These are phyloP conservation scores for Sebastes trivittatus DNA, from an alignment of 2,797 vertebrate species.

Conservation along the genomic window DNA sequence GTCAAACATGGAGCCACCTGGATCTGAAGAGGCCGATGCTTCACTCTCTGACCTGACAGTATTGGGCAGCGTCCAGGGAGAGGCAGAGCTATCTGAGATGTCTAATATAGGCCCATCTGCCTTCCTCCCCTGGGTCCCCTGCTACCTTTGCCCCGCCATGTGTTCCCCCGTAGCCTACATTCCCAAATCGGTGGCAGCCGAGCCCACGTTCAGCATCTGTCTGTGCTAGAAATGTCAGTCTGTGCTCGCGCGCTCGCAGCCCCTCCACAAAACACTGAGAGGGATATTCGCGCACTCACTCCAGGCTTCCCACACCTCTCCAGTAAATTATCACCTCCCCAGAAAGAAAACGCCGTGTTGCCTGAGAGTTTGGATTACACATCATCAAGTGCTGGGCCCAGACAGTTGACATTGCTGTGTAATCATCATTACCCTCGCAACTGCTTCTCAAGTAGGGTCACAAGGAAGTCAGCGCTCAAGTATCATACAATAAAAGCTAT, in stretches of 20 bases:
- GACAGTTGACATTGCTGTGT: conserved; percentile 59
- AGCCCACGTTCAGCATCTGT: conserved; percentile 62
- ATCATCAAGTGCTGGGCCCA: conserved; percentile 40
- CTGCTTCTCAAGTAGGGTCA: conserved; percentile 46
- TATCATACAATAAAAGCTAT: conserved; percentile 41
- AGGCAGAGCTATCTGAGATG: conserved; percentile 47
- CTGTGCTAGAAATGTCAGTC: conserved; percentile 65
- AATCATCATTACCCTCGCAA: conserved; percentile 65
- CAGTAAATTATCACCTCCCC: conserved; percentile 61
- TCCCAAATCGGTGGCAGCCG: conserved; percentile 53
- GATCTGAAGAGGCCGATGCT: conserved; percentile 43
- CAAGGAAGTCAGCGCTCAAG: conserved; percentile 43
- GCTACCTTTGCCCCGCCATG: conserved; percentile 68
- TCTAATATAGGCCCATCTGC: conserved; percentile 70
- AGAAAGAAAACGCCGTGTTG: conserved; percentile 24
- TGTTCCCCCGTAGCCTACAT: conserved; percentile 75
- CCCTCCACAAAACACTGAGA: conserved; percentile 14
- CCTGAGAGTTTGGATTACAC: conserved; percentile 45
- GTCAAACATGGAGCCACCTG: conserved; percentile 58
- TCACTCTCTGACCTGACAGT: conserved; percentile 62
- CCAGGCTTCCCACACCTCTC: conserved; percentile 47
- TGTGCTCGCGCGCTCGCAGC: conserved; percentile 6
- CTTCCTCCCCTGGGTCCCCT: conserved; percentile 56
- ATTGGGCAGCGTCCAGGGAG: conserved; percentile 56
- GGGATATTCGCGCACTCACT: conserved; percentile 35